Evolutionary conservation across 2,888 invertebrate genomes (phyloP).

Genomic region (Ischnura elegans): DNA sequence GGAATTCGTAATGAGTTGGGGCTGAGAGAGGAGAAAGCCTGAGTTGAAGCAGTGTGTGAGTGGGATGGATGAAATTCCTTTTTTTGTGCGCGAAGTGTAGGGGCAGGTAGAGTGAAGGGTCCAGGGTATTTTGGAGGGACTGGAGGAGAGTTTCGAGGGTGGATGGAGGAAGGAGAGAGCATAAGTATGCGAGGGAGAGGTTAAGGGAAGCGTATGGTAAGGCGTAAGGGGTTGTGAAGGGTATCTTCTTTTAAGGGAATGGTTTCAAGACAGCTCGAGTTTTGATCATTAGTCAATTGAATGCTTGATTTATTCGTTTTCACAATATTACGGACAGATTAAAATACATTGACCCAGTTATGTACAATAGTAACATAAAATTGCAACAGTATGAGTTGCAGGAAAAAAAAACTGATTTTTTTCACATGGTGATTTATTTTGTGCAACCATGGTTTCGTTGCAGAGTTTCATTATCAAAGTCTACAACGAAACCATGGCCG

Average conservation of each 20-base stretch:
- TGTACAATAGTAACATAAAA: no score
- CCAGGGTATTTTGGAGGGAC: background rate
- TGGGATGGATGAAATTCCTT: background rate
- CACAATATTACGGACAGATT: no score
- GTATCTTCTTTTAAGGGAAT: background rate
- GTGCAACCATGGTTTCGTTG: no score
- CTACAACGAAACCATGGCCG: no score
- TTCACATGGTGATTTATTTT: no score
- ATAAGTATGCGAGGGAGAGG: background rate
- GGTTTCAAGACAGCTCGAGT: background rate
- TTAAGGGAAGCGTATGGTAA: background rate
- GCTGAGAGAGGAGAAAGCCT: constrained; percentile 9
- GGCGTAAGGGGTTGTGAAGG: background rate
- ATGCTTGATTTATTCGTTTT: no score
- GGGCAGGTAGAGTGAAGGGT: background rate
- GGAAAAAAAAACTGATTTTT: no score
- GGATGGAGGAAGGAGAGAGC: background rate
- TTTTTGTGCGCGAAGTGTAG: background rate
- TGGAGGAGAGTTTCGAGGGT: background rate
- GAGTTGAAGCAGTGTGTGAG: background rate
- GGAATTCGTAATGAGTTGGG: constrained; percentile 49
- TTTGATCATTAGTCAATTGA: no score
- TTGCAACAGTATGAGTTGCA: no score
- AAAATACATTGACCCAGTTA: no score
- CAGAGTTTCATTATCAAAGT: no score